Evolutionary conservation across 1,140 invertebrate species (phyloP).

Genomic region (Drosophila kanapiae): DNA sequence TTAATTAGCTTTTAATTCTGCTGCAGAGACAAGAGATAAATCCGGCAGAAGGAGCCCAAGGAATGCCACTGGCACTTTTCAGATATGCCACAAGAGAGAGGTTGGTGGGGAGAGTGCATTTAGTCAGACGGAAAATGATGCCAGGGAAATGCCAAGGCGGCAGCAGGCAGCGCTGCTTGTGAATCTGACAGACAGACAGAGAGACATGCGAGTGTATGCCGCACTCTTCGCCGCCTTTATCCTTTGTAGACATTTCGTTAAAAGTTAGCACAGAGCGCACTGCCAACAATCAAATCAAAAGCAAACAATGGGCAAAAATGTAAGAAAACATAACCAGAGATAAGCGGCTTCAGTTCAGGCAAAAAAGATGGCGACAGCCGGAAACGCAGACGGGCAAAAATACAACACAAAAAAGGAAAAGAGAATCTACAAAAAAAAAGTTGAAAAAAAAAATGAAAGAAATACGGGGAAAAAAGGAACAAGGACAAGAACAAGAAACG

Average conservation of each 20-base stretch:
- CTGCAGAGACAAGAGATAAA: conserved; percentile 34
- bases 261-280: conserved; percentile 74
- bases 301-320: conserved; percentile 84
- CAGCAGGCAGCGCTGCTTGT: conserved; percentile 40
- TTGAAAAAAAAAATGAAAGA: conserved; percentile 6
- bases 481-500: conserved; percentile 21
- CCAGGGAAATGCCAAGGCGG: conserved; percentile 57
- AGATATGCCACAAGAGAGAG: background rate
- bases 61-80: conserved; percentile 43
- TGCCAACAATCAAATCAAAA: conserved; percentile 84
- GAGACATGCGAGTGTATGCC: conserved; percentile 40
- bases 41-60: conserved; percentile 23
- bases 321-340: conserved; percentile 84
- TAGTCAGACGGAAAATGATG: conserved; percentile 83
- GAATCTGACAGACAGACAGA: conserved; percentile 66
- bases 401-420: conserved; percentile 52
- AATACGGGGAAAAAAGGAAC: conserved; percentile 10
- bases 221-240: conserved; percentile 24
- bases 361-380: conserved; percentile 81
- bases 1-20: conserved; percentile 83
- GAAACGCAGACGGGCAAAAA: conserved; percentile 73
- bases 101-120: conserved; percentile 58
- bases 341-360: conserved; percentile 78
- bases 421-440: conserved; percentile 35
- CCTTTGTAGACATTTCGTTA: conserved; percentile 84